Evolutionary conservation across 2,888 invertebrate genomes (phyloP).

Genomic region (Orgyia antiqua): DNA sequence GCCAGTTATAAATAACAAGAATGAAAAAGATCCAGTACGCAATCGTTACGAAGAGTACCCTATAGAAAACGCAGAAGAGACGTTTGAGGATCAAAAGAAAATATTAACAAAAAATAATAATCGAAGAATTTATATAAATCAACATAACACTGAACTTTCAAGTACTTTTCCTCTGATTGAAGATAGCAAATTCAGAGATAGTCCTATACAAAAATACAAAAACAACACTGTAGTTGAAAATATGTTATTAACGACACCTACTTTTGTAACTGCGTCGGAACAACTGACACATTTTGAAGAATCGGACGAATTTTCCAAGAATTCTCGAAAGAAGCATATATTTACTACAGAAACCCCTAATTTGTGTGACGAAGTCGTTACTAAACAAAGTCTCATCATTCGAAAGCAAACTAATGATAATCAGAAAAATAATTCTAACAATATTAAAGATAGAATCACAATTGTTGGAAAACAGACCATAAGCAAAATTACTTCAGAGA

Average conservation of each 20-base stretch:
- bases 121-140: constrained; percentile 11
- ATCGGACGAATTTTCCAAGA: constrained; percentile 4
- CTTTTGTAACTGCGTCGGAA: constrained; percentile 7
- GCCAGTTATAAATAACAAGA: constrained; percentile 16
- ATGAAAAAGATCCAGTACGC: constrained; percentile 3
- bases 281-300: constrained; percentile 7
- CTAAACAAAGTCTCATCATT: constrained; percentile 4
- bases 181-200: constrained; percentile 7
- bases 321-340: constrained; percentile 3
- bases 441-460: too few relatives aligned
- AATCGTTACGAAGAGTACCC: constrained; percentile 4
- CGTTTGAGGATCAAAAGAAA: constrained; percentile 1
- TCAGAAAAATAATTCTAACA: not conserved
- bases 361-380: not conserved
- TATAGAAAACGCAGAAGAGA: not conserved
- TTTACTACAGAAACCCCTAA: constrained; percentile 1
- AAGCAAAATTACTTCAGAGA: constrained; percentile 1
- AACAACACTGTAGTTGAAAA: constrained; percentile 5
- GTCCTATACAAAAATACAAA: constrained; percentile 3
- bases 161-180: constrained; percentile 5
- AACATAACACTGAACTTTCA: constrained; percentile 5
- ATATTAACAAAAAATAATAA: constrained; percentile 4
- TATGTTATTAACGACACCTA: constrained; percentile 5
- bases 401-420: constrained; percentile 4
- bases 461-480: too few relatives aligned